phyloP scores from a whole-genome alignment of 2,113 vertebrate species.

The Zosterops pallidus region DNA sequence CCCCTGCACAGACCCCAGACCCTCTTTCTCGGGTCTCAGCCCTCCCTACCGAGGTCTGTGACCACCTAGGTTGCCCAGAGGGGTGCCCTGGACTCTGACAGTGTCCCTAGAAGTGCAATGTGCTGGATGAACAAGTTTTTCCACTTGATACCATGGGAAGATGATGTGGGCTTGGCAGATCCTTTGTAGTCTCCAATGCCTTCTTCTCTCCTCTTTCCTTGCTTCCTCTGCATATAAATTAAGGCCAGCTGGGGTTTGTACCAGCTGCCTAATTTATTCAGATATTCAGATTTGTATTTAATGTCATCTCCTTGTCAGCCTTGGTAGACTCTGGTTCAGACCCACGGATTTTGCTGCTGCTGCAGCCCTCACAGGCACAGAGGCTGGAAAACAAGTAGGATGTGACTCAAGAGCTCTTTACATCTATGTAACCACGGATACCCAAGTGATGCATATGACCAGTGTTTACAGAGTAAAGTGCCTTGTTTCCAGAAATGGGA shows the following conservation, averaged over 20 bases:
- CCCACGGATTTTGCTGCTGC: background rate
- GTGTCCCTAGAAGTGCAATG: background rate
- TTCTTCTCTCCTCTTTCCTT: background rate
- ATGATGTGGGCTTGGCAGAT: background rate
- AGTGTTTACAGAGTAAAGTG: conserved; percentile 6
- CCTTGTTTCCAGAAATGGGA: conserved; percentile 5
- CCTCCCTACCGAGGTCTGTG: no score
- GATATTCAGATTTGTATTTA: background rate
- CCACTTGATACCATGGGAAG: background rate
- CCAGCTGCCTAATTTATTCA: conserved; percentile 4
- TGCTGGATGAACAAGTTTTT: background rate
- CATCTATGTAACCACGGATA: background rate
- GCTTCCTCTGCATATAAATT: background rate
- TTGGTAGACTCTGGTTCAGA: background rate
- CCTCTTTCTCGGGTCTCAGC: no score
- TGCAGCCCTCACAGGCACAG: background rate
- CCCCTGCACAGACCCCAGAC: no score
- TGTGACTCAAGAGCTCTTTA: background rate
- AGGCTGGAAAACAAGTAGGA: background rate
- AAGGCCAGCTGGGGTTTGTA: background rate
- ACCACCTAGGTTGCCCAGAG: no score
- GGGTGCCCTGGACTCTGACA: no score
- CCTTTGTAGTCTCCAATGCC: background rate
- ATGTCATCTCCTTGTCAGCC: background rate
- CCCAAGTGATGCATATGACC: background rate